Conservation (phyloP, 2,113 vertebrate genomes). For the Entosphenus tridentatus region DNA sequence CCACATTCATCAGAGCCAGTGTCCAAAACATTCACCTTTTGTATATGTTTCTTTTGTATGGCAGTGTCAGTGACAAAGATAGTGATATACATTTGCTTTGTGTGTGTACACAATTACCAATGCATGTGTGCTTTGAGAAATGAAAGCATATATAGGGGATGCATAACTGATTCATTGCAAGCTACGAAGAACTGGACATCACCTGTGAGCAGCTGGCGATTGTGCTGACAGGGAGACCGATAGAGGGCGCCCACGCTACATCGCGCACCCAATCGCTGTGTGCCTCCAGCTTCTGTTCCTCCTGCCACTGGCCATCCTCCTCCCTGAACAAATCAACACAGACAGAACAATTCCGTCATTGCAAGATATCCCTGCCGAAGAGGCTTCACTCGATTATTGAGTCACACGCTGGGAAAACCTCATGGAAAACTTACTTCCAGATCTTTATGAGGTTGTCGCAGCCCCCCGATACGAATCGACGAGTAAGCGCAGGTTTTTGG, state of each 20-base stretch:
- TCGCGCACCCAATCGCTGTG: conserved; percentile 6
- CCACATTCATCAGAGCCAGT: too few species aligned
- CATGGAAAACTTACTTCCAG: conserved; percentile 49
- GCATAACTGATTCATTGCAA: too few species aligned
- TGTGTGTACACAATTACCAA: too few species aligned
- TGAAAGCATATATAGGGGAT: too few species aligned
- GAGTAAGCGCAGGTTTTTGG: conserved; percentile 76
- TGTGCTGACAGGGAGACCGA: conserved; percentile 6
- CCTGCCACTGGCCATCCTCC: conserved; percentile 7
- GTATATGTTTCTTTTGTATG: too few species aligned
- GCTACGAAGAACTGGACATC: neutral
- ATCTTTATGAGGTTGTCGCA: conserved; percentile 94
- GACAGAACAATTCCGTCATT: neutral
- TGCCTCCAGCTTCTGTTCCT: conserved; percentile 15
- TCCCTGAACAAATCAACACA: conserved; percentile 18
- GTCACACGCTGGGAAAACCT: neutral
- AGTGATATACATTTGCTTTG: too few species aligned
- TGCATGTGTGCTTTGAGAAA: too few species aligned
- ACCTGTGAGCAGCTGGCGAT: conserved; percentile 32
- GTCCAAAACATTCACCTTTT: too few species aligned
- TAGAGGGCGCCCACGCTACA: conserved; percentile 6
- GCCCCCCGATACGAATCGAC: conserved; percentile 82
- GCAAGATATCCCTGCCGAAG: neutral
- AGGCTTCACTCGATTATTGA: too few species aligned
- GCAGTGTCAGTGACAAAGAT: too few species aligned